Conservation (phyloP, 2,797 vertebrate species). For the Phaenicophaeus curvirostris region DNA sequence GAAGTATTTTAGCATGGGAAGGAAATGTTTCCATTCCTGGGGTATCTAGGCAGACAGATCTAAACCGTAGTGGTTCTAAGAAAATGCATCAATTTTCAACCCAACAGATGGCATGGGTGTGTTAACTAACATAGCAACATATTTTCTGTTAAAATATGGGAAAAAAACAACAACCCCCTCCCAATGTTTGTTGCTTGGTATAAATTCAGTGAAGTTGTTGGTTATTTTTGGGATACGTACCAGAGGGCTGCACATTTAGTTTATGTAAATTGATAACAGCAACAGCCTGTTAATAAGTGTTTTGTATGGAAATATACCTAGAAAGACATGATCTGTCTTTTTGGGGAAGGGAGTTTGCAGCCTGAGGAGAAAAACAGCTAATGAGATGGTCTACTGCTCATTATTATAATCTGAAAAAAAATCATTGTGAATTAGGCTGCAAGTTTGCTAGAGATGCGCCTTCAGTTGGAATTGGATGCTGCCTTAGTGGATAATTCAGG, state of each 20-base stretch:
- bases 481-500: constrained; percentile 51
- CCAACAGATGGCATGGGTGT: constrained; percentile 80
- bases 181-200: constrained; percentile 71
- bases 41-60: constrained; percentile 45
- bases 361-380: constrained; percentile 43
- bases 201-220: constrained; percentile 76
- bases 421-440: constrained; percentile 43
- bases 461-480: constrained; percentile 43
- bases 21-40: constrained; percentile 26
- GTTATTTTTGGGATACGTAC: constrained; percentile 75
- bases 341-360: constrained; percentile 69
- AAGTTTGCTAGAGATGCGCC: constrained; percentile 23
- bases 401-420: constrained; percentile 64
- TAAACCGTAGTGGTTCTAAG: constrained; percentile 64
- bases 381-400: constrained; percentile 46
- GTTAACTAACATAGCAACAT: constrained; percentile 77
- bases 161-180: constrained; percentile 66
- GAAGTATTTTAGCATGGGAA: background rate
- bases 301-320: constrained; percentile 74
- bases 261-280: constrained; percentile 76
- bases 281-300: constrained; percentile 75
- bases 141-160: constrained; percentile 78
- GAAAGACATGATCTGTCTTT: constrained; percentile 64
- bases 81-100: constrained; percentile 66
- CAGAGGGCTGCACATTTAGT: constrained; percentile 75